These are phyloP conservation scores for Australoheros scitulus DNA, from an alignment of 2,113 vertebrate species.

Conservation along the genomic window DNA sequence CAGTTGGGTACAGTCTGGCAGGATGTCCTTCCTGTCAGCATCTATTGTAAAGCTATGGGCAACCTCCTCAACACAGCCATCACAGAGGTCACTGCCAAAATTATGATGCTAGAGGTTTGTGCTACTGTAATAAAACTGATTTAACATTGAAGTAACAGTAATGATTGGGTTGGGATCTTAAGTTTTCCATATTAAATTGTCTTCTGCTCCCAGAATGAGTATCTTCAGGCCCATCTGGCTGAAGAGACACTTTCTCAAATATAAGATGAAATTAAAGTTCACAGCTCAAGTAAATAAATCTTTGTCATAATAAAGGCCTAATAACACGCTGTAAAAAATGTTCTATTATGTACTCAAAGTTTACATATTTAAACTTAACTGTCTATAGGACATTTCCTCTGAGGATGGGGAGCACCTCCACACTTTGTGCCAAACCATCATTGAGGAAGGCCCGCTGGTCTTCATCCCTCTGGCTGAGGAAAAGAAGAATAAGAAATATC, in stretches of 20 bases:
- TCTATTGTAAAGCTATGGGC: slow-evolving; percentile 97
- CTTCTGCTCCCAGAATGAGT: no score
- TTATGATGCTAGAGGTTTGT: slow-evolving; percentile 90
- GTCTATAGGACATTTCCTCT: slow-evolving; percentile 90
- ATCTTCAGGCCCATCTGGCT: no score
- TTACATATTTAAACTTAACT: rapidly evolving
- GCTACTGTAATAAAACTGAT: not conserved
- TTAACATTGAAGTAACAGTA: no score
- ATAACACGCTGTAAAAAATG: not conserved
- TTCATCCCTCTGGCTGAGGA: slow-evolving; percentile 90
- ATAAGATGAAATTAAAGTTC: not conserved
- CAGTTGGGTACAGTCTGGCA: slow-evolving; percentile 94
- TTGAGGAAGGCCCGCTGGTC: slow-evolving; percentile 90
- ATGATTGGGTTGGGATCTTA: no score
- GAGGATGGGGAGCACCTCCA: slow-evolving; percentile 91
- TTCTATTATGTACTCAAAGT: not conserved
- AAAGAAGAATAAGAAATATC: slow-evolving; percentile 87
- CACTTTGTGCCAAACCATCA: slow-evolving; percentile 86
- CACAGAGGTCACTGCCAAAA: slow-evolving; percentile 85
- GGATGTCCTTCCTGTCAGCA: slow-evolving; percentile 90
- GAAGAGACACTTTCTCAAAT: no score
- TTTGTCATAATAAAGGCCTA: not conserved
- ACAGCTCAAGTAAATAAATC: not conserved
- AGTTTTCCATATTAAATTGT: no score
- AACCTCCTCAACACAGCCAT: slow-evolving; percentile 90